Conservation (phyloP, 2,113 vertebrate genomes). For the Ancistrus triradiatus region DNA sequence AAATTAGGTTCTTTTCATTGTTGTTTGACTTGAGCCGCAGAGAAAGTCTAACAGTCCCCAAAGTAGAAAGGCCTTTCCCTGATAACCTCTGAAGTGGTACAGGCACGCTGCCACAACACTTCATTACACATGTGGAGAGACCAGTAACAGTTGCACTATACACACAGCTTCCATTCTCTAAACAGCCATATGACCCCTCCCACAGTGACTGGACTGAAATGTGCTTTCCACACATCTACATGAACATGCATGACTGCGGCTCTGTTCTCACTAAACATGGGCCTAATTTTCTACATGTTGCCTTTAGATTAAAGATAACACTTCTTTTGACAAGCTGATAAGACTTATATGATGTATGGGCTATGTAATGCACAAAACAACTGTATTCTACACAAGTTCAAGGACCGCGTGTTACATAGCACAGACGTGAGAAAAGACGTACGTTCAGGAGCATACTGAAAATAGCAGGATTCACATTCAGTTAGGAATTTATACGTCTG, state of each 20-base stretch:
- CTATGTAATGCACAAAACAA: too few species aligned
- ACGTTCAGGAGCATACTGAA: background rate
- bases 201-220: conserved; percentile 18
- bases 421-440: background rate
- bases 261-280: conserved; percentile 40
- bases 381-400: conserved; percentile 1
- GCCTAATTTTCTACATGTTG: conserved; percentile 32
- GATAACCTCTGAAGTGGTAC: conserved; percentile 23
- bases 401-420: background rate
- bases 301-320: conserved; percentile 38
- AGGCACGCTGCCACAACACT: conserved; percentile 34
- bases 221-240: conserved; percentile 12
- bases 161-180: conserved; percentile 45
- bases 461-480: background rate
- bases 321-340: conserved; percentile 9
- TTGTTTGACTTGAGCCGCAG: conserved; percentile 46
- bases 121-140: conserved; percentile 43
- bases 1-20: conserved; percentile 52
- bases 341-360: too few species aligned
- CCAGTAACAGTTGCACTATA: conserved; percentile 1
- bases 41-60: conserved; percentile 25
- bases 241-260: conserved; percentile 13
- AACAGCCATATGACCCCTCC: conserved; percentile 9
- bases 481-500: conserved; percentile 37
- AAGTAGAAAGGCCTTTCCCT: conserved; percentile 6